phyloP scores from a whole-genome alignment of 1,140 invertebrate genomes.

The Pachypeltis micranthus region DNA sequence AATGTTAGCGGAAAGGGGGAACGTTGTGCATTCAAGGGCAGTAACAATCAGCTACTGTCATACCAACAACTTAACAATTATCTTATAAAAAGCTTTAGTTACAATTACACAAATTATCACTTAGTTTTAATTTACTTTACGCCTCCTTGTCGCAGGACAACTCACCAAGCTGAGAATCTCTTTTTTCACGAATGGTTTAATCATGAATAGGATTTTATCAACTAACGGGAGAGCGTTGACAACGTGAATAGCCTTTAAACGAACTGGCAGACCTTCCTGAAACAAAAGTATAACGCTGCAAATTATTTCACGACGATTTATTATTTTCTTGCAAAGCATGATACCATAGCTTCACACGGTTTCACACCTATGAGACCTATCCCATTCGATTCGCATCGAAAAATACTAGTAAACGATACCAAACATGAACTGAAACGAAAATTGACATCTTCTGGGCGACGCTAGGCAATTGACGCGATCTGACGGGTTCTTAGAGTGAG shows the following conservation, averaged over 20 bases:
- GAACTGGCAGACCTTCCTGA: slow-evolving; percentile 26
- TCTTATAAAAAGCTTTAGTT: neutral
- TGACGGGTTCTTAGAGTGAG: no score
- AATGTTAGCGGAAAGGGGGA: no score
- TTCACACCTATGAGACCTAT: neutral
- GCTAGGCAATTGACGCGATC: no score
- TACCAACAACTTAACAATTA: neutral
- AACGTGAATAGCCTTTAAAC: slow-evolving; percentile 24
- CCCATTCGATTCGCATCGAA: neutral
- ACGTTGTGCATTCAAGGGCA: neutral
- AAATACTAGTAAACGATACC: no score
- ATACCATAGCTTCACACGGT: no score
- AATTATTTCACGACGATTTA: neutral
- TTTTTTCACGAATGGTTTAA: slow-evolving; percentile 26
- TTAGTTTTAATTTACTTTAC: neutral
- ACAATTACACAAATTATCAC: no score
- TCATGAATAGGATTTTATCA: slow-evolving; percentile 27
- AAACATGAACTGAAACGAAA: no score
- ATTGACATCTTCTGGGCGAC: no score
- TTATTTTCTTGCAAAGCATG: no score
- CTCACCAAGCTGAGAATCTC: slow-evolving; percentile 24
- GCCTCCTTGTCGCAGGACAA: no score
- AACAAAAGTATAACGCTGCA: neutral
- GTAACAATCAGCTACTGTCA: neutral
- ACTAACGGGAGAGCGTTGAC: slow-evolving; percentile 24